Conservation (phyloP, 1,140 invertebrate genomes). For the Chironomus striatipennis region DNA sequence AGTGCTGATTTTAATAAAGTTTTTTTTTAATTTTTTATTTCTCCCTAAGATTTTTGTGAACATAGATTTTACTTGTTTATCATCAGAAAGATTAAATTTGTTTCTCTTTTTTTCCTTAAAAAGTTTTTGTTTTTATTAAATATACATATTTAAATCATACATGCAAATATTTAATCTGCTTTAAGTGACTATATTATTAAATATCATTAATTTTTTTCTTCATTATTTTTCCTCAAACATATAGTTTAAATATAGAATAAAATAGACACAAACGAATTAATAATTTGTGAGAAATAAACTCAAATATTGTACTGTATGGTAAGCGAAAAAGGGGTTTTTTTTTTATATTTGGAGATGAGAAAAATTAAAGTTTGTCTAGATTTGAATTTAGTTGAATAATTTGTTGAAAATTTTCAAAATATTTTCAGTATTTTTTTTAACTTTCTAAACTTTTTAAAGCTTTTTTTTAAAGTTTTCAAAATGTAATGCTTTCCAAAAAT, state of each 20-base stretch:
- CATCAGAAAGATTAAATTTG: slow-evolving; percentile 1
- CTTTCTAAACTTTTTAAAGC: too few relatives aligned
- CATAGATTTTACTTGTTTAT: background rate
- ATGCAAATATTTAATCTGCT: background rate
- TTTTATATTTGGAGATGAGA: background rate
- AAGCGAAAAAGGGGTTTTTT: background rate
- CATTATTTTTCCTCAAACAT: background rate
- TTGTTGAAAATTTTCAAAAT: too few relatives aligned
- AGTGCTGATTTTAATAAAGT: background rate
- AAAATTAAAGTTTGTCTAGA: background rate
- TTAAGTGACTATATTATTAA: background rate
- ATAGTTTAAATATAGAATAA: background rate
- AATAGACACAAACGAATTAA: background rate
- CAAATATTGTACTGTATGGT: slow-evolving; percentile 13
- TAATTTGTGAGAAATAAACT: background rate
- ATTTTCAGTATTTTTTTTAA: too few relatives aligned
- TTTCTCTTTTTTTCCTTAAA: background rate
- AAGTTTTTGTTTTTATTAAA: background rate
- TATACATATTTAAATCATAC: slow-evolving; percentile 1
- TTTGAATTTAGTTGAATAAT: too few relatives aligned
- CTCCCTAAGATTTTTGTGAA: slow-evolving; percentile 7
- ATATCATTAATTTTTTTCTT: background rate
- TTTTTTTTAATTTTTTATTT: background rate
- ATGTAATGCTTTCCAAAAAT: too few relatives aligned
- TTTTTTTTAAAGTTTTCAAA: too few relatives aligned